A percentile compares a stretch with the other conserved stretches of the same genome.
Evolutionary conservation across 2,113 vertebrate genomes (phyloP).

Genomic region (Phodopus roborovskii): DNA sequence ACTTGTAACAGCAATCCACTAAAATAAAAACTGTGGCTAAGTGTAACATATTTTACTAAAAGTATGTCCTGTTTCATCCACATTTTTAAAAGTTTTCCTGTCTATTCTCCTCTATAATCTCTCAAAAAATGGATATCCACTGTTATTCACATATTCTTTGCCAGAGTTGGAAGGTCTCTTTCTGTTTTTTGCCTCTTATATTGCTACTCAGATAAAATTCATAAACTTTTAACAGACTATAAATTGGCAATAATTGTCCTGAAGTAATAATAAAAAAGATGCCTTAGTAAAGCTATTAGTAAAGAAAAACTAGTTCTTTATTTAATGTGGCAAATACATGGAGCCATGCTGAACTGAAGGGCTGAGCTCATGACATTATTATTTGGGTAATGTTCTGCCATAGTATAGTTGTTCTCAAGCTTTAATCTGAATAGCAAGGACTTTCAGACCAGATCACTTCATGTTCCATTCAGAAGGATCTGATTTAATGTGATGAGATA

Average conservation of each 20-base stretch:
- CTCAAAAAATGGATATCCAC: slow-evolving; percentile 22
- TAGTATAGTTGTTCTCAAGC: background rate
- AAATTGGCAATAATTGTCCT: background rate
- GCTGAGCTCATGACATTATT: background rate
- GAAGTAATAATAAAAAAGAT: background rate
- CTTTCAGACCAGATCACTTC: background rate
- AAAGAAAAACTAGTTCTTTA: background rate
- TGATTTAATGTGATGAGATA: background rate
- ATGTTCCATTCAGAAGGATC: background rate
- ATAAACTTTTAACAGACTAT: slow-evolving; percentile 12
- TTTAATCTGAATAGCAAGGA: background rate
- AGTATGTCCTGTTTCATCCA: background rate
- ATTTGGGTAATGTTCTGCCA: background rate
- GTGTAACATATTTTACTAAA: slow-evolving; percentile 26
- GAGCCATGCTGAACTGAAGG: background rate
- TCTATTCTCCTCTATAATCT: background rate
- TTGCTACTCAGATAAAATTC: background rate
- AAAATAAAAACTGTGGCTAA: slow-evolving; percentile 8
- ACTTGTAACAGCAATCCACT: background rate
- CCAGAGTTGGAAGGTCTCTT: background rate
- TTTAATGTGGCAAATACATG: background rate
- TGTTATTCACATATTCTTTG: background rate
- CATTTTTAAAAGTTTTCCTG: slow-evolving; percentile 29
- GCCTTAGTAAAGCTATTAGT: background rate
- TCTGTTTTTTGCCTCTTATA: background rate